These are phyloP conservation scores for Diarsia rubi DNA, from an alignment of 2,888 invertebrate species.

Conservation along the genomic window DNA sequence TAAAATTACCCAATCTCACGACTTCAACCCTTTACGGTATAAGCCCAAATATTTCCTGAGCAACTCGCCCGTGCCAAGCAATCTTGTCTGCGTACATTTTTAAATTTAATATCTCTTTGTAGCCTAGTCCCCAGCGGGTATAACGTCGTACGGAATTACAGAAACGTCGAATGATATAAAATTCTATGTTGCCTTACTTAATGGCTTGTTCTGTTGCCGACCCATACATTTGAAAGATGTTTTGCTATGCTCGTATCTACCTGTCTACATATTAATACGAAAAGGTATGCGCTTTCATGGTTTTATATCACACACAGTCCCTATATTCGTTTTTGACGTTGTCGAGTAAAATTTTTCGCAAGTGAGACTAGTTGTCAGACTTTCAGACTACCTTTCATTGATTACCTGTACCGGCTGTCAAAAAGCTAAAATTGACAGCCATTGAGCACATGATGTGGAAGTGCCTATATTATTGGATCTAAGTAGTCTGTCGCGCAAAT, in stretches of 20 bases:
- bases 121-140: slow-evolving; percentile 75
- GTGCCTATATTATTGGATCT: too few relatives aligned
- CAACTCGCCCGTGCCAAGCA: slow-evolving; percentile 63
- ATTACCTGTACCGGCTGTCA: too few relatives aligned
- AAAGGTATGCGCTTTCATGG: not conserved
- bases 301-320: not conserved
- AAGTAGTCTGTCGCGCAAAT: too few relatives aligned
- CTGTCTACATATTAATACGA: not conserved
- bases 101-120: slow-evolving; percentile 87
- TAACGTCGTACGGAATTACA: slow-evolving; percentile 79
- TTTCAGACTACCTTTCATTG: too few relatives aligned
- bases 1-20: slow-evolving; percentile 46
- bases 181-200: slow-evolving; percentile 71
- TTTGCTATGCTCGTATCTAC: not conserved
- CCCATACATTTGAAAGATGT: slow-evolving; percentile 52
- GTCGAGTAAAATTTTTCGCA: not conserved
- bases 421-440: too few relatives aligned
- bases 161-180: slow-evolving; percentile 77
- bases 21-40: slow-evolving; percentile 56
- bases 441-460: too few relatives aligned
- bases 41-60: slow-evolving; percentile 57
- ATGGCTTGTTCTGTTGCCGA: slow-evolving; percentile 62
- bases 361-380: too few relatives aligned
- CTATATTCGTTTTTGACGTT: not conserved
- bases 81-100: slow-evolving; percentile 82